A percentile compares a stretch with the other conserved stretches of the same genome.
phyloP scores from a whole-genome alignment of 2,888 invertebrate genomes.

The Ophioninae sp. region DNA sequence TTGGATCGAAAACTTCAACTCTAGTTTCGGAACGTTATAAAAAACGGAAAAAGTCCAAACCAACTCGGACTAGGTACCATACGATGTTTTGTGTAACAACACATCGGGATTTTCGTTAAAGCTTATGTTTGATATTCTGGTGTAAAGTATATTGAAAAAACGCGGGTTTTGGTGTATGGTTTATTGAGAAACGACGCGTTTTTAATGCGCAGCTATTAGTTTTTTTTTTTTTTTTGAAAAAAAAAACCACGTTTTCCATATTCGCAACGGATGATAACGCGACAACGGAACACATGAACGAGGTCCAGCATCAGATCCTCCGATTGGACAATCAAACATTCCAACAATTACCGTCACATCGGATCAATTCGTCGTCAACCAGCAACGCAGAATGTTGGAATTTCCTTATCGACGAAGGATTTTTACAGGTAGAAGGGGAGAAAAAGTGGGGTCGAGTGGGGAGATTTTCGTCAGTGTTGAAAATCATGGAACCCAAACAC shows the following conservation, averaged over 20 bases:
- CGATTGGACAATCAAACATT: slow-evolving; percentile 70
- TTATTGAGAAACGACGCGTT: neutral
- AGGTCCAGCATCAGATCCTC: slow-evolving; percentile 73
- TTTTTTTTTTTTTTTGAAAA: neutral
- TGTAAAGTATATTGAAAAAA: neutral
- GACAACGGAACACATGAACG: slow-evolving; percentile 74
- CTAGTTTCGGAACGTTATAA: neutral
- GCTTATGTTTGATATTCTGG: slow-evolving; percentile 53
- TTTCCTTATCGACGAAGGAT: slow-evolving; percentile 75
- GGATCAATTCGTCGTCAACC: slow-evolving; percentile 30
- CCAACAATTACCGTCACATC: slow-evolving; percentile 64
- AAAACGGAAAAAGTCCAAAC: too few relatives aligned
- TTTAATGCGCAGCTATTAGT: neutral
- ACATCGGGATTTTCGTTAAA: slow-evolving; percentile 40
- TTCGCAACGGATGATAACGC: slow-evolving; percentile 45
- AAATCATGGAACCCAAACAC: too few relatives aligned
- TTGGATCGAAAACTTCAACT: too few relatives aligned
- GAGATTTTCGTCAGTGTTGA: neutral
- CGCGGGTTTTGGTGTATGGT: too few relatives aligned
- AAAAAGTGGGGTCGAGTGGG: neutral
- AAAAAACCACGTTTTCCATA: neutral
- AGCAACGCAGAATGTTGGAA: slow-evolving; percentile 78
- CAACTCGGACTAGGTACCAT: neutral
- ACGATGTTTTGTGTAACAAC: neutral
- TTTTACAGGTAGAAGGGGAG: slow-evolving; percentile 60